A percentile compares a stretch with the other conserved stretches of the same genome.
phyloP scores from a whole-genome alignment of 2,113 vertebrate genomes.

The Pelodiscus sinensis region DNA sequence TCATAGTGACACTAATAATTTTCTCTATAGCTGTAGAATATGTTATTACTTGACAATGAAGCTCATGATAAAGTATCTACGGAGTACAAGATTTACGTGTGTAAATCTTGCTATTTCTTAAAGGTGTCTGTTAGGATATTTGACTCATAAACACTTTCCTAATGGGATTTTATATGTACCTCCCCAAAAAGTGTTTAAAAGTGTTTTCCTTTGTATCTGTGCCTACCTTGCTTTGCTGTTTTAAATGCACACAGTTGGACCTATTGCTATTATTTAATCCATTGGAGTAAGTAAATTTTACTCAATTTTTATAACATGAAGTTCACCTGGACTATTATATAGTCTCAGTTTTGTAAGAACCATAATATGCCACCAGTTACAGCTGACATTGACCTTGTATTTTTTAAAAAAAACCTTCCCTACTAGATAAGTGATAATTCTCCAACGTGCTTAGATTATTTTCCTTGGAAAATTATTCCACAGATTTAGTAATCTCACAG shows the following conservation, averaged over 20 bases:
- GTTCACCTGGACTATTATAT: accelerated
- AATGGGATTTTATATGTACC: not conserved
- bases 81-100: not conserved
- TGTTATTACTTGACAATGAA: not conserved
- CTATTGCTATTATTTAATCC: accelerated
- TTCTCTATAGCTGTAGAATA: not conserved
- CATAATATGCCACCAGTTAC: not conserved
- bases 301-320: not conserved
- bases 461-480: not conserved
- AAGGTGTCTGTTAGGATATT: accelerated
- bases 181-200: not conserved
- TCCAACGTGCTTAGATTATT: not conserved
- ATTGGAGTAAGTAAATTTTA: not conserved
- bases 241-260: not conserved
- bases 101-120: not conserved
- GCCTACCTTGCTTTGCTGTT: accelerated
- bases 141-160: not conserved
- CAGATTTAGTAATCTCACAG: not conserved
- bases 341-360: not conserved
- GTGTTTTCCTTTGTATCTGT: not conserved
- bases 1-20: not conserved
- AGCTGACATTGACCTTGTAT: accelerated
- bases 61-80: not conserved
- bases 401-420: not conserved
- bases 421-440: accelerated